Base-by-base conservation (phyloP, 2,888 invertebrate genomes). In the Athalia circularis region DNA sequence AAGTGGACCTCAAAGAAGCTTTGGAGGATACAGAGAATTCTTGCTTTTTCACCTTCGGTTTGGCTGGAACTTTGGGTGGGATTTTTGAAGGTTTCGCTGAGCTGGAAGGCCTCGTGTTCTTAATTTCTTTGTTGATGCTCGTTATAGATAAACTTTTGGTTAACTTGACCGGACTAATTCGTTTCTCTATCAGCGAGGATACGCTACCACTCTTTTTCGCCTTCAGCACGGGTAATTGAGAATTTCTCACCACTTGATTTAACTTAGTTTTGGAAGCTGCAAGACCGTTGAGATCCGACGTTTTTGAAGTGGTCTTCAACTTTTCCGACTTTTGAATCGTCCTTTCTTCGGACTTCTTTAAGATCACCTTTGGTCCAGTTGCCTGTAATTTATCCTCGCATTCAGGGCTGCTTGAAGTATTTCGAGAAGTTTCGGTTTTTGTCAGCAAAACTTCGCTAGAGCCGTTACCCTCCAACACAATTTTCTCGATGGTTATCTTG, bases 401-500 rank as follows among this genome's bases (percentile, higher is more conserved):
- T 79, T 80, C 5, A 61, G 65, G 2, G 61, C 29, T 29, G 29
- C 52, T 29, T 11, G 82, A 81, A 11, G 80, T 54, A 59, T 82
- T 86, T 61, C 81, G 80, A 45, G 80, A 83, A 29, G 80, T 84
- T 79, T 85, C 87, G 70, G 83, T 85, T 15, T 85, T 85, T 61
- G 83, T 87, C 48, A 85, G 61, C 4, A 85, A 78, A 13, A 85
- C 81, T 65, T 87, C 82, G n/a, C 84, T 84, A 64, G 83, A 82
- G 0, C 82, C 83, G 43, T 80, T 80, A 48, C 81, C 83, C 64
- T 86, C 85, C 48, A 85, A 72, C 0, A 86, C 85, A 52, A 87
- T 84, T 75, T 85, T 87, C 72, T 87, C 87, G 7, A 85, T 78
- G n/a, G 84, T 85, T 9, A 87, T 77, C 77, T 84, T 85, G 68